These are phyloP conservation scores for Drymodes brunneopygia DNA, from an alignment of 2,113 vertebrate species.

Conservation along the genomic window DNA sequence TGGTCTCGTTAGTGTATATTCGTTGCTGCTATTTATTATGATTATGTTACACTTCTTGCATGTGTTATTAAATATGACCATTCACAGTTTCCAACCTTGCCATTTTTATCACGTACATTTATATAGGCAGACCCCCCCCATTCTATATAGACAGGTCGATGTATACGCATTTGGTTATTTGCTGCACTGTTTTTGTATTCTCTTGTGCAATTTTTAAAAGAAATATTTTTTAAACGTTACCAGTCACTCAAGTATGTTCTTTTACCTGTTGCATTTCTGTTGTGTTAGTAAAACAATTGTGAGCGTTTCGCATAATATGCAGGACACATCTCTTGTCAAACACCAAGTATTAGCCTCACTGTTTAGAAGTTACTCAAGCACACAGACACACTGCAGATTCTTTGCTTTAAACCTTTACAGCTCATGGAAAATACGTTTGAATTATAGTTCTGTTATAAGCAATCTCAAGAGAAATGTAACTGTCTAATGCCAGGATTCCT, in stretches of 20 bases:
- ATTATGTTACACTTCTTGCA: not conserved
- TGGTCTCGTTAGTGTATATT: not conserved
- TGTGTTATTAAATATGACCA: not conserved
- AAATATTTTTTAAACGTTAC: not conserved
- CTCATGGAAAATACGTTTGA: not conserved
- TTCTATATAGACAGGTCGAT: not conserved
- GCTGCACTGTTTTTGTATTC: slow-evolving; percentile 33
- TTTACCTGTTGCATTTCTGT: slow-evolving; percentile 6
- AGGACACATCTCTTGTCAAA: not conserved
- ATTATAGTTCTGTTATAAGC: slow-evolving; percentile 17
- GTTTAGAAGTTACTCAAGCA: not conserved
- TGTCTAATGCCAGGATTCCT: not conserved
- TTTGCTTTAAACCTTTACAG: slow-evolving; percentile 33
- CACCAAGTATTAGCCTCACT: not conserved
- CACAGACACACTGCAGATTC: not conserved
- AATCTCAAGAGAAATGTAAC: slow-evolving; percentile 6
- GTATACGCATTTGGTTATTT: not conserved
- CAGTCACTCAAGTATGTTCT: not conserved
- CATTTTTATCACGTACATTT: not conserved
- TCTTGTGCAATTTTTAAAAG: slow-evolving; percentile 19
- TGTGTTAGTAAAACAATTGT: slow-evolving; percentile 6
- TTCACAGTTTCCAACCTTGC: not conserved
- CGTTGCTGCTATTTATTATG: not conserved
- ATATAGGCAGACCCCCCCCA: not conserved
- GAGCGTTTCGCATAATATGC: not conserved